Evolutionary conservation across 2,113 vertebrate genomes (phyloP).

Genomic region (Istiophorus platypterus): DNA sequence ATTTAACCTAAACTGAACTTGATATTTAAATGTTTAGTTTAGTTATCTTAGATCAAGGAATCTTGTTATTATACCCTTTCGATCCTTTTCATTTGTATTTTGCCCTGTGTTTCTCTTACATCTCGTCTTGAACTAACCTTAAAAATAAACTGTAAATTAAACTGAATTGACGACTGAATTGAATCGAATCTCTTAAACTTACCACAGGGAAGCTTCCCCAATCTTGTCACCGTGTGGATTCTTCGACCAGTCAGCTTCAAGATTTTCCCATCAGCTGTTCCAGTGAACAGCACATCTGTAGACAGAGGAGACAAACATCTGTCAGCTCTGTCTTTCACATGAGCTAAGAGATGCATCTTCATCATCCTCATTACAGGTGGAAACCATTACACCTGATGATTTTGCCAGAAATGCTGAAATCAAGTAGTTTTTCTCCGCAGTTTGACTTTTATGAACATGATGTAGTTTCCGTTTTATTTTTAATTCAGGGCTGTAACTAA

Average conservation of each 20-base stretch:
- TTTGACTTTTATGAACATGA: too few relatives aligned
- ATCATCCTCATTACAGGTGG: too few relatives aligned
- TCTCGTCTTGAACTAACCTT: neutral
- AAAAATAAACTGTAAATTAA: neutral
- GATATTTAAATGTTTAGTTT: neutral
- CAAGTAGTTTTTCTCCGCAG: too few relatives aligned
- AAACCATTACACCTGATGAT: too few relatives aligned
- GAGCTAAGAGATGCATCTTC: too few relatives aligned
- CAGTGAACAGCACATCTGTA: conserved; percentile 92
- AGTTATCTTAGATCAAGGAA: too few relatives aligned
- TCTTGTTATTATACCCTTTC: too few relatives aligned
- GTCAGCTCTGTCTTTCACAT: conserved; percentile 7
- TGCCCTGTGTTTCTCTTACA: too few relatives aligned
- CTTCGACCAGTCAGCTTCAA: conserved; percentile 91
- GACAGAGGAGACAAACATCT: conserved; percentile 41
- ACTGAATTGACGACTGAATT: neutral
- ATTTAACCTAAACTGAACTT: neutral
- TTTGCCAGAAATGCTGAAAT: too few relatives aligned
- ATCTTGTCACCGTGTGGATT: conserved; percentile 86
- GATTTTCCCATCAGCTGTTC: conserved; percentile 94
- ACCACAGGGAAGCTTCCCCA: conserved; percentile 93
- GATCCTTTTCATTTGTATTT: too few relatives aligned
- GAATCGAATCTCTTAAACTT: conserved; percentile 63
- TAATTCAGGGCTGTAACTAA: too few relatives aligned
- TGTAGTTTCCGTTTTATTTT: too few relatives aligned